These are phyloP conservation scores for Microctenopoma stevenorrisi DNA, from an alignment of 2,797 vertebrate species.

Conservation along the genomic window DNA sequence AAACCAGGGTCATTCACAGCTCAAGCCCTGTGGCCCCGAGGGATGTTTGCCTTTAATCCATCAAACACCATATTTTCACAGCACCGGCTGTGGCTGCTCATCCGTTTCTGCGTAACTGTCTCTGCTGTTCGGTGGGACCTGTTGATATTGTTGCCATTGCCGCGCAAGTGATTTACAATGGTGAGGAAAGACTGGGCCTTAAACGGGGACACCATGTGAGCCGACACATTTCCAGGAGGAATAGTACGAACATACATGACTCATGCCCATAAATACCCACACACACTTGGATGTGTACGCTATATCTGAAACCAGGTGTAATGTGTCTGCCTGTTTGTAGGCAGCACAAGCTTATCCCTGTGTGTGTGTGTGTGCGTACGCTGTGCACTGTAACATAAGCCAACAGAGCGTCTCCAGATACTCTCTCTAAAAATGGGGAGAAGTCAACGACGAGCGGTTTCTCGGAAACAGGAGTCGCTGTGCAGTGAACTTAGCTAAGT, in stretches of 20 bases:
- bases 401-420: constrained; percentile 52
- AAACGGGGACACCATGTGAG: constrained; percentile 62
- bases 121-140: constrained; percentile 29
- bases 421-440: constrained; percentile 62
- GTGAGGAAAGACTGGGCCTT: constrained; percentile 43
- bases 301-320: constrained; percentile 65
- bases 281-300: constrained; percentile 48
- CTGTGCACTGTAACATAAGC: constrained; percentile 62
- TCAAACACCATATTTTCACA: constrained; percentile 55
- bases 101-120: constrained; percentile 32
- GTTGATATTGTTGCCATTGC: constrained; percentile 30
- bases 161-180: constrained; percentile 61
- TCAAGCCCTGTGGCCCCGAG: constrained; percentile 40
- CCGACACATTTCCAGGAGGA: constrained; percentile 50
- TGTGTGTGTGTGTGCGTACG: constrained; percentile 31
- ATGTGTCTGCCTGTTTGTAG: constrained; percentile 53
- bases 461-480: constrained; percentile 68
- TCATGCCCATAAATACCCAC: constrained; percentile 62
- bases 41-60: constrained; percentile 66
- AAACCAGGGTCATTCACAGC: constrained; percentile 53
- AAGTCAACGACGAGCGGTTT: constrained; percentile 53
- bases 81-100: constrained; percentile 29
- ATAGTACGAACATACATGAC: constrained; percentile 51
- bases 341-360: constrained; percentile 27
- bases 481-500: constrained; percentile 65